Evolutionary conservation across 2,888 invertebrate species (phyloP).

Genomic region (Ennomos quercinarius): DNA sequence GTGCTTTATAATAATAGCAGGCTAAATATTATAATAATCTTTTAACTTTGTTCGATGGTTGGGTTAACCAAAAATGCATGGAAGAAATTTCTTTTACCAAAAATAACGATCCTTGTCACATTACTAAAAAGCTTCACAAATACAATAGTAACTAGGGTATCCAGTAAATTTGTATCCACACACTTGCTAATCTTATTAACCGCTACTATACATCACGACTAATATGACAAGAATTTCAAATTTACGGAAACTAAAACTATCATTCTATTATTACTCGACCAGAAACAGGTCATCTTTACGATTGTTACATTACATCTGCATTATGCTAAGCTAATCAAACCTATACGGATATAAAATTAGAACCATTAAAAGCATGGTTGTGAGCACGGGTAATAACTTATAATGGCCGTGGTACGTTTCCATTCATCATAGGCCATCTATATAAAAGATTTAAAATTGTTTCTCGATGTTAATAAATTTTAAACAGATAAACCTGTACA

Average conservation of each 20-base stretch:
- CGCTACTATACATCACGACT: too few species aligned
- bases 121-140: too few species aligned
- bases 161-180: too few species aligned
- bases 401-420: conserved; percentile 67
- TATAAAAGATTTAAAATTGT: conserved; percentile 83
- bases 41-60: too few species aligned
- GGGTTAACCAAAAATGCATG: too few species aligned
- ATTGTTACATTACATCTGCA: conserved; percentile 21
- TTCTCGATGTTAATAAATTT: conserved; percentile 85
- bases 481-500: conserved; percentile 85
- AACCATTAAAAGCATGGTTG: conserved; percentile 47
- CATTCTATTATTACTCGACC: conserved; percentile 3
- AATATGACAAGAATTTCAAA: too few species aligned
- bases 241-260: too few species aligned
- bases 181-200: too few species aligned
- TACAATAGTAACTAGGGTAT: too few species aligned
- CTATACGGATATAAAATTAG: conserved; percentile 38
- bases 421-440: conserved; percentile 77
- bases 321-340: conserved; percentile 23
- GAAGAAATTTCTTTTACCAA: too few species aligned
- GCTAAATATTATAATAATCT: too few species aligned
- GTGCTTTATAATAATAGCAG: conserved; percentile 29
- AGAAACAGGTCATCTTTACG: conserved; percentile 19
- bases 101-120: too few species aligned
- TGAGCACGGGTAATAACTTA: conserved; percentile 61